A percentile compares a stretch with the other conserved stretches of the same genome.
phyloP scores from a whole-genome alignment of 2,888 invertebrate genomes.

The Lochmaea capreae region DNA sequence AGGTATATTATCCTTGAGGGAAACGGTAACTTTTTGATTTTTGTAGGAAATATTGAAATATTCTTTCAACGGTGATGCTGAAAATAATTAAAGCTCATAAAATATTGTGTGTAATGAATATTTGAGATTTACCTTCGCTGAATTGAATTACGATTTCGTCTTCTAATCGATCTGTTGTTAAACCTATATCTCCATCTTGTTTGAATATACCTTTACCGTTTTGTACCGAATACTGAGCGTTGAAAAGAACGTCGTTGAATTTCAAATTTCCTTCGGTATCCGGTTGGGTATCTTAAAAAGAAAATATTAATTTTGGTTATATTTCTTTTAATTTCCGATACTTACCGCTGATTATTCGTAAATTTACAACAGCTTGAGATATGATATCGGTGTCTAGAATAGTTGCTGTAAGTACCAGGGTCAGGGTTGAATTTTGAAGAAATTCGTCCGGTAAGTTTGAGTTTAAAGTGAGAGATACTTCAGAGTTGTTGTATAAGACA shows the following conservation, averaged over 20 bases:
- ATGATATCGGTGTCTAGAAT: conserved; percentile 17
- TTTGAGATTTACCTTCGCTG: conserved; percentile 21
- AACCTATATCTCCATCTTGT: conserved; percentile 9
- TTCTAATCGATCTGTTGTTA: conserved; percentile 16
- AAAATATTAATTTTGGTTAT: neutral
- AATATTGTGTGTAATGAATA: no score
- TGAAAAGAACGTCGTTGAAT: conserved; percentile 23
- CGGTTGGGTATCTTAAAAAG: conserved; percentile 13
- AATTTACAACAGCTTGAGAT: conserved; percentile 25
- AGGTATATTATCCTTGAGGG: conserved; percentile 27
- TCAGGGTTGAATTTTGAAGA: conserved; percentile 10
- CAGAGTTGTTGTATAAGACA: neutral
- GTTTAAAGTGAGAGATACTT: conserved; percentile 4
- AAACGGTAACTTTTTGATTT: conserved; percentile 14
- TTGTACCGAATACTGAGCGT: conserved; percentile 23
- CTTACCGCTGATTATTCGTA: conserved; percentile 29
- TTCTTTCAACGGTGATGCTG: conserved; percentile 21
- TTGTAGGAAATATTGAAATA: conserved; percentile 25
- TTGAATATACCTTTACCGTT: conserved; percentile 26
- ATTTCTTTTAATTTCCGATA: neutral
- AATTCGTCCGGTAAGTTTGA: neutral
- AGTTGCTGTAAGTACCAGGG: conserved; percentile 21
- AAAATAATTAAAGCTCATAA: neutral
- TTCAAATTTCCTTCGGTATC: conserved; percentile 15
- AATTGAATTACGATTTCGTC: conserved; percentile 27